A percentile compares a stretch with the other conserved stretches of the same genome.
Evolutionary conservation across 1,140 invertebrate species (phyloP).

Genomic region (Atta texana): DNA sequence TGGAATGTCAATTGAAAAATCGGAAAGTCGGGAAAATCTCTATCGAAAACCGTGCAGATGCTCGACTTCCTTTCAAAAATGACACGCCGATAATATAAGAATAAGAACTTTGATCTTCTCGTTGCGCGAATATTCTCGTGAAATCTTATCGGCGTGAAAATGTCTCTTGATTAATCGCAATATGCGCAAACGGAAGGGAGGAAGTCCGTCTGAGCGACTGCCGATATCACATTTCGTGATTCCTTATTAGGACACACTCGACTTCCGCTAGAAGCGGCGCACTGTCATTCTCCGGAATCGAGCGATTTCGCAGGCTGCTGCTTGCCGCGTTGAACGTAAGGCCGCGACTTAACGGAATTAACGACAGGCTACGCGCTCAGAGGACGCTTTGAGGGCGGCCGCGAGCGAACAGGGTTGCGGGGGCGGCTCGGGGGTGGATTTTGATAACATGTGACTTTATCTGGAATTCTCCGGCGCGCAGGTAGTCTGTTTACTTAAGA

Average conservation of each 20-base stretch:
- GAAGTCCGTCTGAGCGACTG: conserved; percentile 36
- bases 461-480: conserved; percentile 79
- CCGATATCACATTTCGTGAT: conserved; percentile 56
- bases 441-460: conserved; percentile 85
- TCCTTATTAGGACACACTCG: conserved; percentile 43
- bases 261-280: conserved; percentile 19
- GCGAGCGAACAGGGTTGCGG: conserved; percentile 48
- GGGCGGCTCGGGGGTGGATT: conserved; percentile 74
- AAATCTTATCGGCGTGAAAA: neutral
- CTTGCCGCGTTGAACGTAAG: conserved; percentile 69
- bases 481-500: conserved; percentile 85
- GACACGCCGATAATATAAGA: conserved; percentile 19
- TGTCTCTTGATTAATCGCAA: conserved; percentile 22
- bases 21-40: neutral
- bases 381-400: conserved; percentile 47
- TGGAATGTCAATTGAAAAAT: neutral
- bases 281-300: conserved; percentile 37
- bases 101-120: conserved; percentile 8
- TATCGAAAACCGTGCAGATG: neutral
- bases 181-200: neutral
- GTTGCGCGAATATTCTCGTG: neutral
- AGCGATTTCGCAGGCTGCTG: conserved; percentile 65
- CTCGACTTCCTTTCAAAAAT: neutral
- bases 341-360: conserved; percentile 80
- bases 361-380: conserved; percentile 69